Percentiles rank a stretch among this genome's conserved stretches.
phyloP scores from a whole-genome alignment of 2,888 invertebrate genomes.

The Monoplex corrugatus region DNA sequence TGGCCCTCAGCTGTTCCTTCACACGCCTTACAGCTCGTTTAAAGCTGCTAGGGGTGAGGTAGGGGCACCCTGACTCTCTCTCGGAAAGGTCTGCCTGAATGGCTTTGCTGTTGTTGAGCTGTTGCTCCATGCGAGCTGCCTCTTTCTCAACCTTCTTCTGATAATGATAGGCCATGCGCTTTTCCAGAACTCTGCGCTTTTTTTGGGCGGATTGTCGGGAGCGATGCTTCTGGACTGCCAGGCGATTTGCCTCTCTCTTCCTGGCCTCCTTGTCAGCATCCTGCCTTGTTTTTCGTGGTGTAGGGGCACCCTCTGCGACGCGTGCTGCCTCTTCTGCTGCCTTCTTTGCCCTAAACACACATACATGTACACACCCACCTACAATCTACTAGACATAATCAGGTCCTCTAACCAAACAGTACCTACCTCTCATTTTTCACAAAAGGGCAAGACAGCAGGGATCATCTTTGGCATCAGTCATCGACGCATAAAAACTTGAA shows the following conservation, averaged over 20 bases:
- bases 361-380: too few species aligned
- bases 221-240: not conserved
- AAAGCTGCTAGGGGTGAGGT: not conserved
- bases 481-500: too few species aligned
- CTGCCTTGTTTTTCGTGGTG: not conserved
- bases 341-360: not conserved
- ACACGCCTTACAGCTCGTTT: not conserved
- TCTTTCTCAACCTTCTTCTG: not conserved
- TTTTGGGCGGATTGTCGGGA: not conserved
- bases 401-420: too few species aligned
- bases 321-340: not conserved
- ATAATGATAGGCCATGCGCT: not conserved
- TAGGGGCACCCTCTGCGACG: not conserved
- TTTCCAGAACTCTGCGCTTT: not conserved
- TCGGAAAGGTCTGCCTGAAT: not conserved
- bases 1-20: not conserved
- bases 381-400: too few species aligned
- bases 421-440: too few species aligned
- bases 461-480: too few species aligned
- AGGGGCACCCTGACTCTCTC: not conserved
- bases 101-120: not conserved
- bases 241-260: not conserved
- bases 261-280: not conserved
- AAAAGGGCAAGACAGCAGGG: too few species aligned
- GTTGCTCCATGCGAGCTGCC: not conserved